A percentile compares a stretch with the other conserved stretches of the same genome.
Evolutionary conservation across 1,140 invertebrate genomes (phyloP).

Genomic region (Leguminivora glycinivorella): DNA sequence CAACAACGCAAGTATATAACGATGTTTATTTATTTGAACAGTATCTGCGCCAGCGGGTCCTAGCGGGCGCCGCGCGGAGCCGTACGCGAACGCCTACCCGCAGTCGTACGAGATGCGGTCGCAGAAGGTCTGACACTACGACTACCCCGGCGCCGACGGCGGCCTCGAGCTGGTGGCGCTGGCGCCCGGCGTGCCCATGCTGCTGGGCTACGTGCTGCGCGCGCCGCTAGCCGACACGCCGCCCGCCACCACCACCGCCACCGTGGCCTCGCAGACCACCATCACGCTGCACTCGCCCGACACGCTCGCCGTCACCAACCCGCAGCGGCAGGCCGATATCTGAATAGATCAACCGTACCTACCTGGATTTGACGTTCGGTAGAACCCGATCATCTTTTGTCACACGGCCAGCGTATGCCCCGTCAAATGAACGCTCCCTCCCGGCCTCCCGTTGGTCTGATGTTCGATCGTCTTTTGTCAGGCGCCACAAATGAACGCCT

Average conservation of each 20-base stretch:
- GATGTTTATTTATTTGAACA: conserved; percentile 33
- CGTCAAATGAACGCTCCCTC: not conserved
- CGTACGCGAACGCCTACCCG: conserved; percentile 75
- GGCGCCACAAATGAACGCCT: no score
- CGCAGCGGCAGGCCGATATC: conserved; percentile 38
- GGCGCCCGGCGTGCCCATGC: conserved; percentile 56
- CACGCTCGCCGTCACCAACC: conserved; percentile 50
- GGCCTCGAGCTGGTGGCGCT: conserved; percentile 51
- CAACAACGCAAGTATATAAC: not conserved
- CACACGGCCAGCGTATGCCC: not conserved
- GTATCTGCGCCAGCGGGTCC: conserved; percentile 59
- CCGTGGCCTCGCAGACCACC: conserved; percentile 68
- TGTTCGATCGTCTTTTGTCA: no score
- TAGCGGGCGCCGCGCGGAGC: conserved; percentile 60
- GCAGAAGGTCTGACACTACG: conserved; percentile 74
- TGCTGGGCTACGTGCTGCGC: conserved; percentile 59
- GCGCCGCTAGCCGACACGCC: not conserved
- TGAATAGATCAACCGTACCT: conserved; percentile 15
- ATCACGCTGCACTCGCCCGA: conserved; percentile 71
- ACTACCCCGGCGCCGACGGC: conserved; percentile 37
- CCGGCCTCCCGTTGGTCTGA: no score
- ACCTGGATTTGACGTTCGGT: not conserved
- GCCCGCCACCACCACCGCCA: conserved; percentile 41
- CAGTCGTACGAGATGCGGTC: conserved; percentile 72
- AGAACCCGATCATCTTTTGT: no score